Evolutionary conservation across 2,113 vertebrate genomes (phyloP).

Genomic region (Leptocoma aspasia): DNA sequence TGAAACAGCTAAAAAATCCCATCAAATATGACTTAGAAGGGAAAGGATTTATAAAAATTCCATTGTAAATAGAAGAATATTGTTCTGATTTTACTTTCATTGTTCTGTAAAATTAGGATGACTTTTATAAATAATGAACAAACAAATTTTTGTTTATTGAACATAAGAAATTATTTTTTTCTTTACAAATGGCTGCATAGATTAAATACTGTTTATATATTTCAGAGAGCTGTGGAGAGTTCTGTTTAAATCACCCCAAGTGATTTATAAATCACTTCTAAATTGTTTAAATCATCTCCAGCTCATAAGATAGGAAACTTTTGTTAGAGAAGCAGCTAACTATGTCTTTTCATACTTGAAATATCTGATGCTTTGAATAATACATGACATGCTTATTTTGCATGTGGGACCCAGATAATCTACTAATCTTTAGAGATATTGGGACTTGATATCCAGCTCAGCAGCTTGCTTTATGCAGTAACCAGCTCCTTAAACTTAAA

Average conservation of each 20-base stretch:
- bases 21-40: not conserved
- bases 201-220: not conserved
- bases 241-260: conserved; percentile 8
- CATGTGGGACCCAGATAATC: not conserved
- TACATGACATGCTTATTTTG: not conserved
- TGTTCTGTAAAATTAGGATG: not conserved
- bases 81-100: not conserved
- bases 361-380: not conserved
- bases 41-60: conserved; percentile 27
- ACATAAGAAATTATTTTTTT: not conserved
- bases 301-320: not conserved
- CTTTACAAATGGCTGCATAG: not conserved
- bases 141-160: conserved; percentile 1
- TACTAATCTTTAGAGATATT: not conserved
- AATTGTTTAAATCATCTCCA: conserved; percentile 14
- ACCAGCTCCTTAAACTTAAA: not conserved
- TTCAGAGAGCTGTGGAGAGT: not conserved
- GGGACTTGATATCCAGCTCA: not conserved
- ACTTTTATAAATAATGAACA: not conserved
- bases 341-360: not conserved
- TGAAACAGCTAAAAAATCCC: conserved; percentile 20
- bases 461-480: not conserved
- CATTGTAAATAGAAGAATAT: not conserved
- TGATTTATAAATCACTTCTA: not conserved
- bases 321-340: not conserved